Evolutionary conservation across 2,888 invertebrate genomes (phyloP).

Genomic region (Caenorhabditis doughertyi): DNA sequence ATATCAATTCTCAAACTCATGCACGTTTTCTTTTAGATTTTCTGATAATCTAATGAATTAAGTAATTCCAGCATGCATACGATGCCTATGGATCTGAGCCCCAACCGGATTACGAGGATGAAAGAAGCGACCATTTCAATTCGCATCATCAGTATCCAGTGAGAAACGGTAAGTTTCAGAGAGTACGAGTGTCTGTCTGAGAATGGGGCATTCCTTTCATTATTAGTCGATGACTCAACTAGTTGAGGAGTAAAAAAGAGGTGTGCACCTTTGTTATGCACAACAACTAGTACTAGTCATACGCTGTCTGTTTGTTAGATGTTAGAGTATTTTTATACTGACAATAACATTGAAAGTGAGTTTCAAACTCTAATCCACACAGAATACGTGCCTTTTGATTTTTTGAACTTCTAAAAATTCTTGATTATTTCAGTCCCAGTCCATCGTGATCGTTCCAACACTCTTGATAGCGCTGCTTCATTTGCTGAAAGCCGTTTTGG

Average conservation of each 20-base stretch:
- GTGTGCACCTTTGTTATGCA: constrained; percentile 35
- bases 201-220: constrained; percentile 2
- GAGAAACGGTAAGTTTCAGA: constrained; percentile 36
- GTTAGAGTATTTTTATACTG: constrained; percentile 24
- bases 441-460: constrained; percentile 72
- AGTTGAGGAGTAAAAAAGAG: constrained; percentile 13
- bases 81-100: constrained; percentile 51
- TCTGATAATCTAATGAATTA: not conserved
- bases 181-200: not conserved
- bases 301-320: constrained; percentile 14
- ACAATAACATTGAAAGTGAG: constrained; percentile 12
- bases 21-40: constrained; percentile 28
- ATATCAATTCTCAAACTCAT: constrained; percentile 35
- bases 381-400: too few species aligned
- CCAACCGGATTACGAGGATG: constrained; percentile 60
- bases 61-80: constrained; percentile 37
- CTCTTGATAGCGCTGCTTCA: constrained; percentile 76
- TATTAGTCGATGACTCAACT: constrained; percentile 27
- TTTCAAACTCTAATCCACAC: too few species aligned
- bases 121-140: constrained; percentile 56
- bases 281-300: constrained; percentile 38
- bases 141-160: constrained; percentile 57
- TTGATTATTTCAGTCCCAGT: not conserved
- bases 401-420: not conserved
- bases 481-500: constrained; percentile 78